Conservation (phyloP, 2,797 vertebrate species). For the Aplochiton taeniatus region DNA sequence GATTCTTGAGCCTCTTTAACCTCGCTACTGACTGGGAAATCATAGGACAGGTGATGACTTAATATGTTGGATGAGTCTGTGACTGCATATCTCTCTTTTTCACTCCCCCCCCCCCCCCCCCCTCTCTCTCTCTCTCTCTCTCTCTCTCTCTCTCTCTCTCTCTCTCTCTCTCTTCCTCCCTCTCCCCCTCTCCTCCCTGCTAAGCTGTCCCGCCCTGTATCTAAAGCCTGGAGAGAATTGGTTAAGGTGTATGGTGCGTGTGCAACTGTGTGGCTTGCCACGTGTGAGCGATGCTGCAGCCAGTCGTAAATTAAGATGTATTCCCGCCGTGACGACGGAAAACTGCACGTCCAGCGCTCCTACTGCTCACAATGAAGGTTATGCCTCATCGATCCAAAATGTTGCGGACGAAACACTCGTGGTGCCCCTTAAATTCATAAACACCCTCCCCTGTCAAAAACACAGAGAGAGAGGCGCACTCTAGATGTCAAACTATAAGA, state of each 20-base stretch:
- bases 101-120: neutral
- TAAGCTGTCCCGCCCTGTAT: neutral
- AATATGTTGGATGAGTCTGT: conserved; percentile 22
- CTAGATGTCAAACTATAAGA: conserved; percentile 15
- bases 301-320: neutral
- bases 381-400: conserved; percentile 17
- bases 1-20: conserved; percentile 23
- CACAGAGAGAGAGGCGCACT: conserved; percentile 1
- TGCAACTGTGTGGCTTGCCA: neutral
- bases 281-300: neutral
- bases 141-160: neutral
- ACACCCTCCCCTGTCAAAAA: conserved; percentile 10
- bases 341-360: neutral
- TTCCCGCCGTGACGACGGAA: neutral
- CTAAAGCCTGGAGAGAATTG: neutral
- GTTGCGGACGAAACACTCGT: conserved; percentile 25
- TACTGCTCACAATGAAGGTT: neutral
- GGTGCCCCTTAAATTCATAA: conserved; percentile 22
- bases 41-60: conserved; percentile 31
- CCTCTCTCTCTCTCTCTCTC: conserved; percentile 9
- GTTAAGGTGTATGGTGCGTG: neutral
- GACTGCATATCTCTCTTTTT: neutral
- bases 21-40: conserved; percentile 23
- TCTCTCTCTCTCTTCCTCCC: neutral
- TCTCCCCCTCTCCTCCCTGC: neutral